Conservation (phyloP, 2,113 vertebrate genomes). For the Nipponia nippon region DNA sequence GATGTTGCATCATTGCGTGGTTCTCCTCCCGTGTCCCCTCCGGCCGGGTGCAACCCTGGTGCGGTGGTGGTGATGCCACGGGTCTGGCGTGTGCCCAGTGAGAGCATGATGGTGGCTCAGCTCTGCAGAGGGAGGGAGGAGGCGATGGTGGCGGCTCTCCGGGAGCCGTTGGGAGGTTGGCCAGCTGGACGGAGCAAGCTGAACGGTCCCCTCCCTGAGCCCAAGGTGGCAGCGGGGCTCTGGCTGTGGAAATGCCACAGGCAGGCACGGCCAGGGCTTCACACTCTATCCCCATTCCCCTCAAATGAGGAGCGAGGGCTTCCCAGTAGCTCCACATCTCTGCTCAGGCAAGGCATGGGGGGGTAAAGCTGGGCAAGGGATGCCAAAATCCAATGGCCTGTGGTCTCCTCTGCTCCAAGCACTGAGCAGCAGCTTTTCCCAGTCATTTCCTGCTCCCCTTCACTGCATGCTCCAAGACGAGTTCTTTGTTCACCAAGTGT, state of each 20-base stretch:
- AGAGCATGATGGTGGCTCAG: neutral
- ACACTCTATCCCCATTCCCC: neutral
- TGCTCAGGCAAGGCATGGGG: neutral
- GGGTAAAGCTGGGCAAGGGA: neutral
- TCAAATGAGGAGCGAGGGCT: neutral
- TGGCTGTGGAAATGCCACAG: accelerated
- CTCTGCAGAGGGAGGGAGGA: neutral
- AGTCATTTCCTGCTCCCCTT: neutral
- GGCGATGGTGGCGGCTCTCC: neutral
- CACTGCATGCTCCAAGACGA: neutral
- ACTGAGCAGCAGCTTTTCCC: neutral
- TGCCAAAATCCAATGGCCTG: neutral
- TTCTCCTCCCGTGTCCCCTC: neutral
- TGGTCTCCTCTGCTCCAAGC: neutral
- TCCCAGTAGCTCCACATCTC: neutral
- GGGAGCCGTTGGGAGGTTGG: accelerated
- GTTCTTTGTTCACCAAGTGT: neutral
- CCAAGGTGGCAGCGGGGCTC: neutral
- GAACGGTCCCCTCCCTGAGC: neutral
- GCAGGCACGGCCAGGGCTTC: accelerated
- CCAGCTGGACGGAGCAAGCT: neutral
- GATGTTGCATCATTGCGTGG: neutral
- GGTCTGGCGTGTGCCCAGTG: accelerated
- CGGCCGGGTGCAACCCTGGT: neutral
- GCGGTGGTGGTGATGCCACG: accelerated